These are phyloP conservation scores for Lagopus muta DNA, from an alignment of 2,113 vertebrate species.

Conservation along the genomic window DNA sequence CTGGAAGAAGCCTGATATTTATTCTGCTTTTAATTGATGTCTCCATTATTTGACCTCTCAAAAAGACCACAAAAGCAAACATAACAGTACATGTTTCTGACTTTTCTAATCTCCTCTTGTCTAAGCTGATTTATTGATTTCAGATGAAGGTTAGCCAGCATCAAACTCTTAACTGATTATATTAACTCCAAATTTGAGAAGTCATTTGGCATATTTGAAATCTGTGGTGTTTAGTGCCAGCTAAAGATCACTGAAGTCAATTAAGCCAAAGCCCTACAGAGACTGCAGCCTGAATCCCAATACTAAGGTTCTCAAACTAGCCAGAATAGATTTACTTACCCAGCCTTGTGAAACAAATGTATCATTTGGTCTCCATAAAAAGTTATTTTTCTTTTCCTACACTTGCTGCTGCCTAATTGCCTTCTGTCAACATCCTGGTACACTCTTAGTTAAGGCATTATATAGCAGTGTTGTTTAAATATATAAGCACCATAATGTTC, in stretches of 20 bases:
- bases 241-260: background rate
- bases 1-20: constrained; percentile 6
- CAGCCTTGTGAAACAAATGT: background rate
- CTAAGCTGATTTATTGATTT: constrained; percentile 28
- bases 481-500: background rate
- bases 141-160: constrained; percentile 35
- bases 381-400: background rate
- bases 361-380: background rate
- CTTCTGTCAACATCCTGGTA: background rate
- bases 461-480: background rate
- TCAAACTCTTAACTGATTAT: background rate
- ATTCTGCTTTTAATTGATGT: constrained; percentile 40
- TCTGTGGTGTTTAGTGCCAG: background rate
- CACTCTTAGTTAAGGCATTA: background rate
- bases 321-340: background rate
- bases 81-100: background rate
- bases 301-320: background rate
- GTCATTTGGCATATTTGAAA: background rate
- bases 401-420: background rate
- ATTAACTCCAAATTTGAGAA: background rate
- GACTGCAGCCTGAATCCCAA: background rate
- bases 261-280: background rate
- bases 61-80: constrained; percentile 48
- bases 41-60: constrained; percentile 22
- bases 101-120: background rate